Evolutionary conservation across 2,888 invertebrate species (phyloP).

Genomic region (Troides helena): DNA sequence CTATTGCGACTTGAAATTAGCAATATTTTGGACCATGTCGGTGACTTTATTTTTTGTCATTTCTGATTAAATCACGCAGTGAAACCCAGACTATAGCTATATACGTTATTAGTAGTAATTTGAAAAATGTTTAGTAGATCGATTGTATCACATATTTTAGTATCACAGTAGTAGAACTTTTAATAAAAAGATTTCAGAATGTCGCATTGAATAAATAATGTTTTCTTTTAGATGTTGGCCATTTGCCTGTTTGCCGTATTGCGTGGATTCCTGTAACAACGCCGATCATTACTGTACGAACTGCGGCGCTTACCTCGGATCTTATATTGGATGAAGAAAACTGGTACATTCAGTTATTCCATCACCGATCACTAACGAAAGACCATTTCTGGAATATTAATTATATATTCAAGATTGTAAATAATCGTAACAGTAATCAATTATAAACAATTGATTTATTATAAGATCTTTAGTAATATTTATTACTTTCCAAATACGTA

Average conservation of each 20-base stretch:
- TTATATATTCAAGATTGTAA: not conserved
- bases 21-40: no score
- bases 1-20: no score
- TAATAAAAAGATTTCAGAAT: not conserved
- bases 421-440: not conserved
- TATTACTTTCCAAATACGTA: not conserved
- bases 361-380: not conserved
- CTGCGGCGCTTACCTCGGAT: conserved; percentile 70
- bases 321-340: conserved; percentile 19
- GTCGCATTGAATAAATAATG: not conserved
- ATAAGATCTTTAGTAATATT: not conserved
- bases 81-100: no score
- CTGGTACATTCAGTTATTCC: not conserved
- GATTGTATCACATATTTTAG: not conserved
- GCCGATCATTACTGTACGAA: conserved; percentile 76
- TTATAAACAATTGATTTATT: not conserved
- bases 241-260: conserved; percentile 75
- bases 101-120: no score
- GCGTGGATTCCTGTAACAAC: conserved; percentile 70
- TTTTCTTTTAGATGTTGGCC: conserved; percentile 71
- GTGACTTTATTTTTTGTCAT: no score
- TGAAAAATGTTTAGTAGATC: no score
- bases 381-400: not conserved
- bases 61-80: no score
- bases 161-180: no score